A percentile compares a stretch with the other conserved stretches of the same genome.
These are phyloP conservation scores for Malaclemys terrapin DNA, from an alignment of 2,113 vertebrate species.

Conservation along the genomic window DNA sequence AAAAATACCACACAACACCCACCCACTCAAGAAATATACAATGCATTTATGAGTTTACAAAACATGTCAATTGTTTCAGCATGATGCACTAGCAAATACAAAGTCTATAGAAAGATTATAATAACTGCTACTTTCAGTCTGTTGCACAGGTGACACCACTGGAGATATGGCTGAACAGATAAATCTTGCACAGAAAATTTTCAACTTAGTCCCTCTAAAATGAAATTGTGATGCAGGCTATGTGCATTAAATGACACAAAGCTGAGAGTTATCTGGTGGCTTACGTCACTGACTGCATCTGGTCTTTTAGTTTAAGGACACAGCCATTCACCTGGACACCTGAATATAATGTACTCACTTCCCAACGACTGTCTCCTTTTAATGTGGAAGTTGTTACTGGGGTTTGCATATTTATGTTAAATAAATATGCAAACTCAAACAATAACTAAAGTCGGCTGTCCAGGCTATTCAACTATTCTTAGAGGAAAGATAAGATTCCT, in stretches of 20 bases:
- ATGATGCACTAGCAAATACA: fast-evolving
- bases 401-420: not conserved
- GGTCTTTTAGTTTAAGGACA: not conserved
- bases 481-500: not conserved
- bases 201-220: fast-evolving
- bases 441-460: not conserved
- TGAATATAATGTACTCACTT: fast-evolving
- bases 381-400: not conserved
- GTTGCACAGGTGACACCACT: not conserved
- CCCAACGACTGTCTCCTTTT: not conserved
- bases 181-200: fast-evolving
- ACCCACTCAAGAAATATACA: not conserved
- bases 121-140: not conserved
- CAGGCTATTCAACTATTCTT: not conserved
- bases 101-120: fast-evolving
- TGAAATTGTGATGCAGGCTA: fast-evolving
- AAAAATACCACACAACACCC: not conserved
- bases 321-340: not conserved
- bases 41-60: too few species aligned
- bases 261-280: not conserved
- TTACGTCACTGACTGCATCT: not conserved
- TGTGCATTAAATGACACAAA: not conserved
- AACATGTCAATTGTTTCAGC: not conserved
- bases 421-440: not conserved
- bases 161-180: not conserved